phyloP scores from a whole-genome alignment of 2,888 invertebrate genomes.

The Cephus spinipes region DNA sequence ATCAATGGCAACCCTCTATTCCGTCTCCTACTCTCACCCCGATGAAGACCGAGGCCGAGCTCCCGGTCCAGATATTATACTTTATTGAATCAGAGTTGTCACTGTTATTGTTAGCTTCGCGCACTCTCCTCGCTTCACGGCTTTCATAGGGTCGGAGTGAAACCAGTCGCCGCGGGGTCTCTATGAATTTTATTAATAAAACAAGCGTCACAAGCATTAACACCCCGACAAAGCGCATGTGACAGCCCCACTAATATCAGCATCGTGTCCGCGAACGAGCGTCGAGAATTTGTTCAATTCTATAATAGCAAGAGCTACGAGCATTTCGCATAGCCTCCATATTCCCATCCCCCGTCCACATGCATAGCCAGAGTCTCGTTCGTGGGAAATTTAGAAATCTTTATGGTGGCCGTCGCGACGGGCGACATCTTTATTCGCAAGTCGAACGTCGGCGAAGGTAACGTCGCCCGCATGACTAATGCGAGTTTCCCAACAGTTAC shows the following conservation, averaged over 20 bases:
- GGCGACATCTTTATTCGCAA: not conserved
- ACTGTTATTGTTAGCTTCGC: conserved; percentile 56
- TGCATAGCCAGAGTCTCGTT: not conserved
- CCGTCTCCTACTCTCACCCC: conserved; percentile 16
- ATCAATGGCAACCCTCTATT: conserved; percentile 60
- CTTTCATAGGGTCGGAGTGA: not conserved
- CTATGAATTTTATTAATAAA: conserved; percentile 60
- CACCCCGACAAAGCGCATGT: conserved; percentile 45
- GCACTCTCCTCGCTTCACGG: conserved; percentile 23
- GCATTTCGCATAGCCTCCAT: conserved; percentile 1
- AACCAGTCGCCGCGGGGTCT: conserved; percentile 27
- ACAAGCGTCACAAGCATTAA: conserved; percentile 35
- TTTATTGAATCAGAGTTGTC: conserved; percentile 64
- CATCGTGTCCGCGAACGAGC: conserved; percentile 31
- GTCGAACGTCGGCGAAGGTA: not conserved
- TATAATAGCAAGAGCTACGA: conserved; percentile 16
- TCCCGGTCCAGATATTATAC: conserved; percentile 59
- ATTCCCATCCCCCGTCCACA: not conserved
- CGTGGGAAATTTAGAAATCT: not conserved
- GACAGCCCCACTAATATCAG: conserved; percentile 42
- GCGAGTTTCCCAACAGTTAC: not conserved
- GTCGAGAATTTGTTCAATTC: conserved; percentile 40
- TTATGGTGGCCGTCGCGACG: not conserved
- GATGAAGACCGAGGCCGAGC: conserved; percentile 3
- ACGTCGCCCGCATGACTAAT: not conserved